Conservation (phyloP, 2,113 vertebrate genomes). For the Chunga burmeisteri region DNA sequence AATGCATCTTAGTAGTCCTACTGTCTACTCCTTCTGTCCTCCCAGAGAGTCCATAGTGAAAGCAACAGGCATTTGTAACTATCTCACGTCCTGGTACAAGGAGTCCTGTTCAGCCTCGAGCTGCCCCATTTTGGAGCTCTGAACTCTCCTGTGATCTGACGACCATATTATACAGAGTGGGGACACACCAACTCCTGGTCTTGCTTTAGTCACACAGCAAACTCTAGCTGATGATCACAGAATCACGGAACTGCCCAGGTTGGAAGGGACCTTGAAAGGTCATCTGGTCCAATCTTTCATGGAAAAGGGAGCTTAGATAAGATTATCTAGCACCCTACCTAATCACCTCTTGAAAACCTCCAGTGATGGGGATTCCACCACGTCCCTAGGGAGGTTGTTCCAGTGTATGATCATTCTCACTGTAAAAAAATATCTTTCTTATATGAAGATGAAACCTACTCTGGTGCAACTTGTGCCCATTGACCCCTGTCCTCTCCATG, state of each 20-base stretch:
- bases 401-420: not conserved
- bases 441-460: not conserved
- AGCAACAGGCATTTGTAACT: not conserved
- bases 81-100: fast-evolving
- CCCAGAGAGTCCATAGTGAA: not conserved
- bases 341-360: not conserved
- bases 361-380: not conserved
- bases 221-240: not conserved
- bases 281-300: not conserved
- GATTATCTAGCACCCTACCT: not conserved
- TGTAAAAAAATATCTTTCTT: not conserved
- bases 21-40: not conserved
- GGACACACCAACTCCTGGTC: not conserved
- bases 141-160: not conserved
- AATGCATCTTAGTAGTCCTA: not conserved
- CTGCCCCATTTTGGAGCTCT: not conserved
- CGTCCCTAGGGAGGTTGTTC: not conserved
- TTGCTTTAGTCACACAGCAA: not conserved
- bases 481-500: not conserved
- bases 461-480: not conserved
- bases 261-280: not conserved
- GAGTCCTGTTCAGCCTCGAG: not conserved
- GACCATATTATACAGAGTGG: not conserved
- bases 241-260: not conserved
- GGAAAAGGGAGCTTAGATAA: not conserved